Conservation (phyloP, 2,113 vertebrate genomes). For the Clarias batrachus region DNA sequence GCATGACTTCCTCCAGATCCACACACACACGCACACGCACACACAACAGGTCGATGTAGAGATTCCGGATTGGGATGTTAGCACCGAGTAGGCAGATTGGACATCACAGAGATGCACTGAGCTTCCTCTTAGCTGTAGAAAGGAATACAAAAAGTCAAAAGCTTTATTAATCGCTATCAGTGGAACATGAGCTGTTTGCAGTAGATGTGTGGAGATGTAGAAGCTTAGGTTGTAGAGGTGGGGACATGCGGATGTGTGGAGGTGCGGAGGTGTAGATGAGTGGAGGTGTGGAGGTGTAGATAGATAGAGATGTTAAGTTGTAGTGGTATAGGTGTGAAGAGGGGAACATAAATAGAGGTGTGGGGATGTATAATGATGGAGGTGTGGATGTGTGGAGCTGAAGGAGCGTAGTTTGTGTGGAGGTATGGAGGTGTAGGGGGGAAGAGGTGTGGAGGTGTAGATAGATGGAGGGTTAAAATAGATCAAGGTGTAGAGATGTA, state of each 20-base stretch:
- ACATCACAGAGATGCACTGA: not conserved
- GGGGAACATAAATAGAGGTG: not conserved
- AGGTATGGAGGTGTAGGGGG: not conserved
- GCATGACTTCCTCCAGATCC: constrained; percentile 21
- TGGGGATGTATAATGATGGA: not conserved
- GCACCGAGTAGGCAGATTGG: not conserved
- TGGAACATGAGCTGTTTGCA: not conserved
- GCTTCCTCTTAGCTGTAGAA: not conserved
- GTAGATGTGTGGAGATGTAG: not conserved
- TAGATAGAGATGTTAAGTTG: not conserved
- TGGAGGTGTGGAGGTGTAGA: not conserved
- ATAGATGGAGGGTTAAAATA: too few species aligned
- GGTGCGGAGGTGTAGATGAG: not conserved
- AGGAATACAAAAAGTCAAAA: not conserved
- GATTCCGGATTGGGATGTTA: not conserved
- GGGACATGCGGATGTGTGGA: not conserved
- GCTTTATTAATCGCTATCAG: not conserved
- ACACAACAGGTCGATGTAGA: constrained; percentile 22
- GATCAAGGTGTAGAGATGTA: not conserved
- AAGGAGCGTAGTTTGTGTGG: not conserved
- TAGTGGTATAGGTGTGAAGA: too few species aligned
- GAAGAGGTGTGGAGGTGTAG: not conserved
- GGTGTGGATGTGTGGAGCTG: not conserved
- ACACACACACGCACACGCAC: not conserved
- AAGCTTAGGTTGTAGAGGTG: not conserved